Evolutionary conservation across 2,797 vertebrate genomes (phyloP), one percentile per base, ranked within the genome.

Genomic region (Percopsis omiscomaycus): DNA sequence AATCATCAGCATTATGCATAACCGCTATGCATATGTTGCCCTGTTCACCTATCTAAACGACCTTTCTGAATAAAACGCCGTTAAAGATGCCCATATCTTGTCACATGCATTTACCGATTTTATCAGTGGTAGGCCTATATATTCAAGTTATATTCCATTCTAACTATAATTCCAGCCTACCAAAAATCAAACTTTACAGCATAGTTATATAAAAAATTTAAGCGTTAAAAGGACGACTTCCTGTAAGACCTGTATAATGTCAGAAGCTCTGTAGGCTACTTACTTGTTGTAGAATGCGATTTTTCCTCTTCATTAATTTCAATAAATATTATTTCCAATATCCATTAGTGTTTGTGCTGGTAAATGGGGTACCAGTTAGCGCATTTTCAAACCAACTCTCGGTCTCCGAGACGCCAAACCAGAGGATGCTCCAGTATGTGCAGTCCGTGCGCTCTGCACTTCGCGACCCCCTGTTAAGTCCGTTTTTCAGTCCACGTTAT

Each of bases 301-400:
- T 82, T 84, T 81, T 79, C 80, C 85, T 89, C 84, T 88, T 85
- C 85, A 87, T 91, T 49, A 85, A 89, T 82, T 80, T 66, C 66
- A 62, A 68, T 80, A 78, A 73, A 68, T 86, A 68, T 37, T 69
- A 91, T 87, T 84, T 78, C 90, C 86, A 81, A 37, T 73, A 30
- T 78, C 74, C 71, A 69, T 61, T 22, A 53, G 16, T 11, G 15
- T 30, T 28, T 47, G 61, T 55, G 48, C 55, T 5, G 50, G 12
- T n/a, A 3, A 27, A 28, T 56, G 52, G 45, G 32, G 53, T 52
- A 56, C 67, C 66, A 74, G 37, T 64, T 74, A 64, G 60, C 61
- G 49, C 86, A 90, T 91, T 66, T 74, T 81, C 71, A 50, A 65
- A 52, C 71, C 71, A 84, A 84, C 77, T 85, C 79, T 78, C 59